Evolutionary conservation across 2,113 vertebrate species (phyloP).

Genomic region (Donacobius atricapilla): DNA sequence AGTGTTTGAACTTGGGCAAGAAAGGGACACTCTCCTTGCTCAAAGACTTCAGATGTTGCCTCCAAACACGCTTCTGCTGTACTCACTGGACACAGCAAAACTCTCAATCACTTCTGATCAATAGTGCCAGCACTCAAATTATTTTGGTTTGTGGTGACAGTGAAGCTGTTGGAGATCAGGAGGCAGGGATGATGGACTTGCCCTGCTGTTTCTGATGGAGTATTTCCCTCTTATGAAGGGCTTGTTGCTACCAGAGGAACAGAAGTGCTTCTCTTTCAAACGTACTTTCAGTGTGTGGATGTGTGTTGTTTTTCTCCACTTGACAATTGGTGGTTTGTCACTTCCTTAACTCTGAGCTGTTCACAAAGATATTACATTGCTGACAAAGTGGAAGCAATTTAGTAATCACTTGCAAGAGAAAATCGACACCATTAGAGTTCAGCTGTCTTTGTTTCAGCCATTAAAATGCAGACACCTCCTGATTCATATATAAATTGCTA

Average conservation of each 20-base stretch:
- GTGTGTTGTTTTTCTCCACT: not conserved
- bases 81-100: not conserved
- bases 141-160: not conserved
- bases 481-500: not conserved
- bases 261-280: not conserved
- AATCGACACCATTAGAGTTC: constrained; percentile 1
- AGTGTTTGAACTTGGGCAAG: not conserved
- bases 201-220: not conserved
- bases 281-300: not conserved
- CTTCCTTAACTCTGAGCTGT: not conserved
- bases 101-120: not conserved
- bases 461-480: not conserved
- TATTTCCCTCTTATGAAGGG: not conserved
- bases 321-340: not conserved
- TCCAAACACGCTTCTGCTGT: not conserved
- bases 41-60: not conserved
- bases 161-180: not conserved
- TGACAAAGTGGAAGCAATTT: constrained; percentile 36
- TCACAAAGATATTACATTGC: not conserved
- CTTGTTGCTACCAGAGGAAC: not conserved
- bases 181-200: not conserved
- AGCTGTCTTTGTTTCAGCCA: not conserved
- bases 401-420: not conserved
- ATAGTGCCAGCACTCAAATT: not conserved
- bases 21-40: not conserved